Base-by-base conservation (phyloP, 2,113 vertebrate species). In the Edolisoma coerulescens region DNA sequence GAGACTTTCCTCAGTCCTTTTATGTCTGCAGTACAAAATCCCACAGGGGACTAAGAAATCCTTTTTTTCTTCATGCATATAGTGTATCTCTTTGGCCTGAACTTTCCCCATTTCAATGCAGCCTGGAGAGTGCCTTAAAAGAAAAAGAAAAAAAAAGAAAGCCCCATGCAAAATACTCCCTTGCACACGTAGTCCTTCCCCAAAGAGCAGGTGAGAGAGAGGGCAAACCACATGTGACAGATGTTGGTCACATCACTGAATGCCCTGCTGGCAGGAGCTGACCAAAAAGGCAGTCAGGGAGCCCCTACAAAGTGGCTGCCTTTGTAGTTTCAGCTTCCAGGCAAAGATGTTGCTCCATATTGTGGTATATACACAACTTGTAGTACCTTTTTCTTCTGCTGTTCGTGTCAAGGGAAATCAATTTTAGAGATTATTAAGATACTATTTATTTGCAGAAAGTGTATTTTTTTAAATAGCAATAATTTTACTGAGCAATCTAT, bases 401-500 rank as follows among this genome's bases (percentile, higher is more conserved):
- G 53, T 79, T 90, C 7, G 1, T 60, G 45, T 84, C 56, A 63
- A 73, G 32, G 19, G 67, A 89, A 95, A 95, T 81, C 6, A 67
- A 54, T 89, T 95, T 92, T 76, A 69, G 30, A 76, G 69, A 86
- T 83, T 74, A 69, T 71, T 80, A 60, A 90, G 79, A 35, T 68
- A 47, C 10, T 59, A 69, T 64, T 89, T 87, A 73, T 89, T 89
- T 87, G 47, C 33, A 88, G 52, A 73, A 76, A 81, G 19, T 15
- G 4, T 13, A 39, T 74, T 92, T 95, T 95, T 76, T 87, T 4
- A 92, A 81, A 53, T 21, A 67, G 44, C 6, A 49, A 75, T 95
- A 52, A 91, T 89, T 97, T 96, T 91, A 79, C 69, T 96, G 79
- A 96, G 59, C 27, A 78, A 82, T 60, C 37, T 88, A 39, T 35